A percentile compares a stretch with the other conserved stretches of the same genome.
Evolutionary conservation across 2,797 vertebrate genomes (phyloP).

Genomic region (Champsocephalus esox): DNA sequence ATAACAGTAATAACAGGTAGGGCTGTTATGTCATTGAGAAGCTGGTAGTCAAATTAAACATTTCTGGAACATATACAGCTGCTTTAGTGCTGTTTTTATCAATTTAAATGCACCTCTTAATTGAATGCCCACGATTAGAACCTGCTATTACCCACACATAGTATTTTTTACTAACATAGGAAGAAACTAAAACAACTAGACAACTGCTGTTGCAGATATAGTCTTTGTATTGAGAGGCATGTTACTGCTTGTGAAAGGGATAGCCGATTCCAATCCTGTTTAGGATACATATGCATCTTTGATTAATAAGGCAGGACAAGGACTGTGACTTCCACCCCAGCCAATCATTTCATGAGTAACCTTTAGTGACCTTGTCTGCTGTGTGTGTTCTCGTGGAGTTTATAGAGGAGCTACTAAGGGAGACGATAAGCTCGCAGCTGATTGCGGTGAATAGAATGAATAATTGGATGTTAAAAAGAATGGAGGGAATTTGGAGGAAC

Average conservation of each 20-base stretch:
- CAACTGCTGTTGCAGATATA: neutral
- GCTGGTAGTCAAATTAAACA: neutral
- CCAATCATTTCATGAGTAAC: conserved; percentile 37
- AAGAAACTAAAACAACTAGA: neutral
- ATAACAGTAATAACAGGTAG: neutral
- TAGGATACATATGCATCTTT: conserved; percentile 19
- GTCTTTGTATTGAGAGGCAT: neutral
- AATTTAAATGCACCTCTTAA: neutral
- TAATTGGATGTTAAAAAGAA: conserved; percentile 75
- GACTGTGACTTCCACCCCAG: conserved; percentile 29
- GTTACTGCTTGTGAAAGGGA: neutral
- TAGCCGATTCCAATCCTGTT: neutral
- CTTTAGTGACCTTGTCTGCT: conserved; percentile 48
- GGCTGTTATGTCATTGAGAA: neutral
- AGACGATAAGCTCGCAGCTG: conserved; percentile 57
- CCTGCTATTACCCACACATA: neutral
- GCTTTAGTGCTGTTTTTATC: neutral
- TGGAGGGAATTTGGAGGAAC: conserved; percentile 55
- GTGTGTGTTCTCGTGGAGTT: conserved; percentile 40
- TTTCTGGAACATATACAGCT: neutral
- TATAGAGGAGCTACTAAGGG: conserved; percentile 30
- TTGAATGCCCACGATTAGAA: neutral
- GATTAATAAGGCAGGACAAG: conserved; percentile 20
- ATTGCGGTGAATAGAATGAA: conserved; percentile 66
- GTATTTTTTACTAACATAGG: neutral